A percentile compares a stretch with the other conserved stretches of the same genome.
Evolutionary conservation across 2,113 vertebrate species (phyloP).

Genomic region (Sphaerodactylus townsendi): DNA sequence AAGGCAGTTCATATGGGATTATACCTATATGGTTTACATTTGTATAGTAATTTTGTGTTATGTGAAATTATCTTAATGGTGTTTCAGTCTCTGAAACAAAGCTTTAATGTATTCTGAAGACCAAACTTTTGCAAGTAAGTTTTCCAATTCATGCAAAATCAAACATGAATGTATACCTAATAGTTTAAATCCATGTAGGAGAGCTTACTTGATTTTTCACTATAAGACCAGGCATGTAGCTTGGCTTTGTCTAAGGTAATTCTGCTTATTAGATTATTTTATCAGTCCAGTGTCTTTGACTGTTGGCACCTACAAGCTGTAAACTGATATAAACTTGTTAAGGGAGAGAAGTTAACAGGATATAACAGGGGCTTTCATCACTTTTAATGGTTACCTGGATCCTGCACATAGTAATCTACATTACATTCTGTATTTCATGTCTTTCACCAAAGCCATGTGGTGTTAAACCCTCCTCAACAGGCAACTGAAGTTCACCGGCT

Average conservation of each 20-base stretch:
- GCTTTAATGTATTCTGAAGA: not conserved
- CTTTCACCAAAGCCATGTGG: constrained; percentile 53
- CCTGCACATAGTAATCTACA: not conserved
- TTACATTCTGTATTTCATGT: not conserved
- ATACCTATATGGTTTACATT: not conserved
- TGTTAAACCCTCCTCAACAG: constrained; percentile 47
- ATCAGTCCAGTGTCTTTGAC: not conserved
- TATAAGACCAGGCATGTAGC: not conserved
- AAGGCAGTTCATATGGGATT: not conserved
- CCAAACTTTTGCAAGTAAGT: not conserved
- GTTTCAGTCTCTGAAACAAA: not conserved
- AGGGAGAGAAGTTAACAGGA: not conserved
- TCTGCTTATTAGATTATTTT: not conserved
- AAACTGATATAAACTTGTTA: not conserved
- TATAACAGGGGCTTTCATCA: not conserved
- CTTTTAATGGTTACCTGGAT: not conserved
- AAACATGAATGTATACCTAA: not conserved
- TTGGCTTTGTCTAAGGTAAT: not conserved
- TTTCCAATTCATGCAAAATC: not conserved
- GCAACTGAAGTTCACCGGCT: constrained; percentile 32
- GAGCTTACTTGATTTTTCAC: not conserved
- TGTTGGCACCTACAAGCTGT: not conserved
- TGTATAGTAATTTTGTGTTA: not conserved
- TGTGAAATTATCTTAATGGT: not conserved
- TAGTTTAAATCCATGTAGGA: not conserved